Percentiles rank a stretch among this genome's conserved stretches.
Conservation (phyloP, 2,888 invertebrate genomes). For the Pocota personata region DNA sequence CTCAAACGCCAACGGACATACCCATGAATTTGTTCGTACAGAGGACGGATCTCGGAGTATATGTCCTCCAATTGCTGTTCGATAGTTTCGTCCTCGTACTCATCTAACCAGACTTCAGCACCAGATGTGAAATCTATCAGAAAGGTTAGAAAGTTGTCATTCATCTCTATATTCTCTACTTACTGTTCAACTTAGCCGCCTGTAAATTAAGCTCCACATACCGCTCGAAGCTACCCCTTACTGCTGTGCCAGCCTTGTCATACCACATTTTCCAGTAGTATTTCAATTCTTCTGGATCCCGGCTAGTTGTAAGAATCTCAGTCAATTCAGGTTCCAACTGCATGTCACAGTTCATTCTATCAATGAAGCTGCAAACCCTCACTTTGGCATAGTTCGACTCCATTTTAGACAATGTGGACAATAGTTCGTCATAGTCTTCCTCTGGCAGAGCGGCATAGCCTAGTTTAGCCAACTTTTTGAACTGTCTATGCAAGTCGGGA, state of each 20-base stretch:
- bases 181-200: conserved; percentile 88
- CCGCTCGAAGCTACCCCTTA: conserved; percentile 86
- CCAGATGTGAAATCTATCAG: conserved; percentile 87
- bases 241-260: conserved; percentile 87
- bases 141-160: too few relatives aligned
- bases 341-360: conserved; percentile 87
- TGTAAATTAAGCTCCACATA: conserved; percentile 88
- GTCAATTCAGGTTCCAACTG: conserved; percentile 90
- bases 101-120: conserved; percentile 88
- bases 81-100: conserved; percentile 89
- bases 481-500: conserved; percentile 88
- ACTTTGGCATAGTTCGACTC: conserved; percentile 90
- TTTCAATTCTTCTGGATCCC: conserved; percentile 90
- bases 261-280: conserved; percentile 93
- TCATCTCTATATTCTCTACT: conserved; percentile 68
- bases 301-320: conserved; percentile 87
- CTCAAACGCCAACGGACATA: conserved; percentile 89
- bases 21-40: conserved; percentile 92
- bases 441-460: conserved; percentile 90
- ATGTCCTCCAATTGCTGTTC: conserved; percentile 87
- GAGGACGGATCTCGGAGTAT: conserved; percentile 90
- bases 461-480: conserved; percentile 88
- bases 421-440: conserved; percentile 86
- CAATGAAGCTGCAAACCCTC: conserved; percentile 89
- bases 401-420: conserved; percentile 88